Evolutionary conservation across 2,797 vertebrate species (phyloP).

Genomic region (Lagocephalus sceleratus): DNA sequence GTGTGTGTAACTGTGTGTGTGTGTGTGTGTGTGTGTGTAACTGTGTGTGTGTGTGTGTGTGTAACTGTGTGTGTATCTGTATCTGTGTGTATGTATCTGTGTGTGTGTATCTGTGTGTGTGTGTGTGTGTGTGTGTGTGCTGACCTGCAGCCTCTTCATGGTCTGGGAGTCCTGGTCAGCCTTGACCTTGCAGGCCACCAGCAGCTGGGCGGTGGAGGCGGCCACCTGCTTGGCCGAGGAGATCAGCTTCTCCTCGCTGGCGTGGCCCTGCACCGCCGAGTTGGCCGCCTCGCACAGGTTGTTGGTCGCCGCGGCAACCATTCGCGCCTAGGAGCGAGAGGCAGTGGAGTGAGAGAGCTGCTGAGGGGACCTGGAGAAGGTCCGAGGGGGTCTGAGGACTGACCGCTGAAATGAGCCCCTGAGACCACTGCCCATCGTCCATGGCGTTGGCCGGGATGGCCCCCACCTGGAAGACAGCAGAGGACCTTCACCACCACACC

Average conservation of each 20-base stretch:
- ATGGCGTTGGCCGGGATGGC: slow-evolving; percentile 90
- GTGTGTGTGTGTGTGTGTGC: slow-evolving; percentile 4
- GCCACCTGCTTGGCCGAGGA: slow-evolving; percentile 98
- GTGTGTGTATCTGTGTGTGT: not conserved
- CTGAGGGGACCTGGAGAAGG: not conserved
- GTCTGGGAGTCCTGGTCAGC: slow-evolving; percentile 96
- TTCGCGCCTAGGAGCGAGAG: slow-evolving; percentile 81
- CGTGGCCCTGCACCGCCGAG: slow-evolving; percentile 93
- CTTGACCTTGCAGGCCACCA: slow-evolving; percentile 98
- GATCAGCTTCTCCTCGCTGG: slow-evolving; percentile 98
- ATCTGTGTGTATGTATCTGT: not conserved
- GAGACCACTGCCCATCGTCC: slow-evolving; percentile 98
- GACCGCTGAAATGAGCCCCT: slow-evolving; percentile 97
- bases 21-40: not conserved
- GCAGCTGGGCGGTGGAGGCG: slow-evolving; percentile 93
- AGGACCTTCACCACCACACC: too few species aligned
- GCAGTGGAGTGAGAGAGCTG: not conserved
- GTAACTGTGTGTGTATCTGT: not conserved
- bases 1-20: not conserved
- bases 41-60: not conserved
- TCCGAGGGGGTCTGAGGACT: slow-evolving; percentile 59
- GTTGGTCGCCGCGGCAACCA: slow-evolving; percentile 98
- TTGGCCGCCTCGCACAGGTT: slow-evolving; percentile 96
- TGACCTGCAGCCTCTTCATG: slow-evolving; percentile 92
- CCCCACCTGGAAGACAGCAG: slow-evolving; percentile 79